Percentiles rank a stretch among this genome's conserved stretches.
Evolutionary conservation across 2,888 invertebrate genomes (phyloP).

Genomic region (Conops quadrifasciatus): DNA sequence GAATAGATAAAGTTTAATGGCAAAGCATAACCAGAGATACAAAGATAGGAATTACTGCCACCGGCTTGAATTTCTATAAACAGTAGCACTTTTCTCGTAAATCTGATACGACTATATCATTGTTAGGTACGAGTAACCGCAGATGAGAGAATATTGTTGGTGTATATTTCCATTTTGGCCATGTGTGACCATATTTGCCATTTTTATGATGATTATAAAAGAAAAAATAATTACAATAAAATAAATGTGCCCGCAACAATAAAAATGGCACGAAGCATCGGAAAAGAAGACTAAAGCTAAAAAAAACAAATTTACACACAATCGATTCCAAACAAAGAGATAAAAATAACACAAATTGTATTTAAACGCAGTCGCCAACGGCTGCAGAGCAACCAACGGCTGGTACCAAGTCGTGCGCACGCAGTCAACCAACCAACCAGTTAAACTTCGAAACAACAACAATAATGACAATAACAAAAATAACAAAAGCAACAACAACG

Average conservation of each 20-base stretch:
- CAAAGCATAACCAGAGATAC: background rate
- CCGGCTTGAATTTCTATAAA: constrained; percentile 1
- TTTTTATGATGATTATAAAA: constrained; percentile 16
- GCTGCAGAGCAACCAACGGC: background rate
- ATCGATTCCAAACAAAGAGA: constrained; percentile 7
- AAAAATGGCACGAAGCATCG: constrained; percentile 15
- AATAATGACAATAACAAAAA: too few species aligned
- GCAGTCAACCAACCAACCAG: background rate
- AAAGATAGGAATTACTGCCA: background rate
- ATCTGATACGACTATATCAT: background rate
- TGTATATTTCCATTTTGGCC: constrained; percentile 5
- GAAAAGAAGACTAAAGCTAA: background rate
- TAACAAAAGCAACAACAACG: background rate
- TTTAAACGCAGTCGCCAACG: constrained; percentile 13
- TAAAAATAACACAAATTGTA: constrained; percentile 21
- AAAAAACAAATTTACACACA: constrained; percentile 10
- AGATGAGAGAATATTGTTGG: background rate
- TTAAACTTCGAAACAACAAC: background rate
- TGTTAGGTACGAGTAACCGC: constrained; percentile 2
- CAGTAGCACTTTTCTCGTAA: background rate
- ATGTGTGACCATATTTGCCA: constrained; percentile 8
- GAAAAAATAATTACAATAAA: constrained; percentile 20
- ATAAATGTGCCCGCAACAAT: background rate
- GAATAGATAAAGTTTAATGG: constrained; percentile 15
- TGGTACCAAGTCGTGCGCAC: background rate